Conservation (phyloP, 2,888 invertebrate species). For the Trichopria drosophilae region DNA sequence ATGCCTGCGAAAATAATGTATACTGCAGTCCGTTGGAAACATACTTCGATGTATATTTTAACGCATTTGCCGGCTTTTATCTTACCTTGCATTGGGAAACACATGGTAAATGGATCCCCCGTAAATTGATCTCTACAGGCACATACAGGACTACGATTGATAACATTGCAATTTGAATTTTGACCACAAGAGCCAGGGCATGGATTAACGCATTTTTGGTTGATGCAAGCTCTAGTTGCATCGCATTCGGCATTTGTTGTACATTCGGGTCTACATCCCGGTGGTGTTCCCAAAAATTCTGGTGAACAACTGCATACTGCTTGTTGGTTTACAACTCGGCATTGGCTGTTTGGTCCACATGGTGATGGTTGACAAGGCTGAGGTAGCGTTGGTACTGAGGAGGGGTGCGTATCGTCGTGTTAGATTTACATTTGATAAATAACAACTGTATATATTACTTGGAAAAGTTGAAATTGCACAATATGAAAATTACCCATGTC, state of each 20-base stretch:
- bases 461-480: too few relatives aligned
- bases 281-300: conserved; percentile 66
- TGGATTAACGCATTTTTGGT: conserved; percentile 71
- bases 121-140: conserved; percentile 63
- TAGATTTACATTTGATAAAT: conserved; percentile 55
- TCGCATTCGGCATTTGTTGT: conserved; percentile 70
- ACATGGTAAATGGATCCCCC: conserved; percentile 67
- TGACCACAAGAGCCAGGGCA: conserved; percentile 61
- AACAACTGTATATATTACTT: too few relatives aligned
- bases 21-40: too few relatives aligned
- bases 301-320: conserved; percentile 64
- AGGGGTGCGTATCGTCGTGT: too few relatives aligned
- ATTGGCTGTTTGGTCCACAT: conserved; percentile 60
- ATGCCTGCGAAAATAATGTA: too few relatives aligned
- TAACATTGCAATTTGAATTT: conserved; percentile 59
- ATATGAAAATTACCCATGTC: too few relatives aligned
- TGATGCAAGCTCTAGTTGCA: conserved; percentile 68
- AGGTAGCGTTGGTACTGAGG: too few relatives aligned
- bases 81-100: too few relatives aligned
- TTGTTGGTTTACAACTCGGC: conserved; percentile 57
- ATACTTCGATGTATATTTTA: too few relatives aligned
- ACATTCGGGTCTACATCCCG: conserved; percentile 70
- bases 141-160: conserved; percentile 70
- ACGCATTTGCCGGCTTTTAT: not conserved
- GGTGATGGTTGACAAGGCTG: conserved; percentile 61